A percentile compares a stretch with the other conserved stretches of the same genome.
phyloP scores from a whole-genome alignment of 2,113 vertebrate species.

The Gallinago undulata region DNA sequence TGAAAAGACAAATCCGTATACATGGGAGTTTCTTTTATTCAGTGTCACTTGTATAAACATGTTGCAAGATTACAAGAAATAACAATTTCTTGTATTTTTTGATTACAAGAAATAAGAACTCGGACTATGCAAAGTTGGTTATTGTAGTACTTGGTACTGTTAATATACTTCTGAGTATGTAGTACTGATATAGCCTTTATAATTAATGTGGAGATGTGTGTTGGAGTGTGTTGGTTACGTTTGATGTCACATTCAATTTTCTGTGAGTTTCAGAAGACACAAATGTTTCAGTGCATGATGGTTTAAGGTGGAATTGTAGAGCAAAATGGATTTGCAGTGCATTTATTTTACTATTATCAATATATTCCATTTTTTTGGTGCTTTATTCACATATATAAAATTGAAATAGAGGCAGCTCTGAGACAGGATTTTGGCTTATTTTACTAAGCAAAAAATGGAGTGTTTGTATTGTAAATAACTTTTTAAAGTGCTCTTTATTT shows the following conservation, averaged over 20 bases:
- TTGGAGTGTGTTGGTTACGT: background rate
- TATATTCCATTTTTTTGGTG: background rate
- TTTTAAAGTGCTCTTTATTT: constrained; percentile 11
- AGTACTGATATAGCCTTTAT: background rate
- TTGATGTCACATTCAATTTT: background rate
- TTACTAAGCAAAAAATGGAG: background rate
- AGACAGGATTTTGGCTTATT: background rate
- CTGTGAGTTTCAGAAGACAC: background rate
- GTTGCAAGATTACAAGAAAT: background rate
- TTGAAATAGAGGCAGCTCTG: background rate
- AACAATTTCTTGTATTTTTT: background rate
- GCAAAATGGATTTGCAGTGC: background rate
- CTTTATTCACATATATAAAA: background rate
- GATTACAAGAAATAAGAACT: background rate
- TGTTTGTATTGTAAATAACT: constrained; percentile 27
- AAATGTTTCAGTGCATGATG: background rate
- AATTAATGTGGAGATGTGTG: background rate
- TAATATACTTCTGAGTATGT: background rate
- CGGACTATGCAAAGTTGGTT: background rate
- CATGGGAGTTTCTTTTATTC: background rate
- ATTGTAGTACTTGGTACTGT: background rate
- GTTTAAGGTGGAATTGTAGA: background rate
- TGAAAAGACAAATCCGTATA: background rate
- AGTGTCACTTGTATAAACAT: background rate
- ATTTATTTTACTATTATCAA: background rate